Evolutionary conservation across 1,140 invertebrate species (phyloP).

Genomic region (Bilobella aurantiaca): DNA sequence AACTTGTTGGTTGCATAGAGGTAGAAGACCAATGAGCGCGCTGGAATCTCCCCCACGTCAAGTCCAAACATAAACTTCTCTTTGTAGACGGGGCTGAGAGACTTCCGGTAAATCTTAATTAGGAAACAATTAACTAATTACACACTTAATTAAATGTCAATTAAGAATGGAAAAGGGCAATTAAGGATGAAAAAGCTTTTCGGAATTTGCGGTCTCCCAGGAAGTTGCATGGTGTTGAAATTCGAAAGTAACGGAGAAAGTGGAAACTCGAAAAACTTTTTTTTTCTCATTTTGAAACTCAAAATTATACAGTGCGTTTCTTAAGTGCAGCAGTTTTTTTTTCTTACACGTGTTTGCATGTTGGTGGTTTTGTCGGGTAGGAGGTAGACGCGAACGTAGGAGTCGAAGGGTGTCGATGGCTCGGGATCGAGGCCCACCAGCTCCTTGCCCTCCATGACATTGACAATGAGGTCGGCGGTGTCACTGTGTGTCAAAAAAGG

Average conservation of each 20-base stretch:
- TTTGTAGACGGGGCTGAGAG: slow-evolving; percentile 58
- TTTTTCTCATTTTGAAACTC: not conserved
- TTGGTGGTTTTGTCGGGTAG: slow-evolving; percentile 59
- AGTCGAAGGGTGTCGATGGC: slow-evolving; percentile 52
- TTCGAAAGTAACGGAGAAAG: too few species aligned
- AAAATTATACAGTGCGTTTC: not conserved
- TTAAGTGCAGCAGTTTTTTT: not conserved
- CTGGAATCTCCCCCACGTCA: slow-evolving; percentile 46
- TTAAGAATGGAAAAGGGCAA: too few species aligned
- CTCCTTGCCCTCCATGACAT: slow-evolving; percentile 62
- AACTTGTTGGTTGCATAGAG: slow-evolving; percentile 52
- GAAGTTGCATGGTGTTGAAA: too few species aligned
- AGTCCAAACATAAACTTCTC: slow-evolving; percentile 62
- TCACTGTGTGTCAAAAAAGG: slow-evolving; percentile 44
- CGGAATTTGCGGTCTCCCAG: too few species aligned
- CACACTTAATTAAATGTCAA: not conserved
- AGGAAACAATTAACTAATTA: slow-evolving; percentile 6
- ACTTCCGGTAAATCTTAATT: slow-evolving; percentile 50
- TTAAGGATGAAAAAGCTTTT: too few species aligned
- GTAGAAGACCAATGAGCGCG: slow-evolving; percentile 49
- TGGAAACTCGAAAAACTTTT: not conserved
- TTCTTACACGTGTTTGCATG: slow-evolving; percentile 57
- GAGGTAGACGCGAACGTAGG: slow-evolving; percentile 62
- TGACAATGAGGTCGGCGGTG: slow-evolving; percentile 58
- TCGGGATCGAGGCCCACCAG: slow-evolving; percentile 51